Evolutionary conservation across 2,888 invertebrate genomes (phyloP), one percentile per base, ranked within the genome.

Genomic region (Gastracanthus pulcherrimus): DNA sequence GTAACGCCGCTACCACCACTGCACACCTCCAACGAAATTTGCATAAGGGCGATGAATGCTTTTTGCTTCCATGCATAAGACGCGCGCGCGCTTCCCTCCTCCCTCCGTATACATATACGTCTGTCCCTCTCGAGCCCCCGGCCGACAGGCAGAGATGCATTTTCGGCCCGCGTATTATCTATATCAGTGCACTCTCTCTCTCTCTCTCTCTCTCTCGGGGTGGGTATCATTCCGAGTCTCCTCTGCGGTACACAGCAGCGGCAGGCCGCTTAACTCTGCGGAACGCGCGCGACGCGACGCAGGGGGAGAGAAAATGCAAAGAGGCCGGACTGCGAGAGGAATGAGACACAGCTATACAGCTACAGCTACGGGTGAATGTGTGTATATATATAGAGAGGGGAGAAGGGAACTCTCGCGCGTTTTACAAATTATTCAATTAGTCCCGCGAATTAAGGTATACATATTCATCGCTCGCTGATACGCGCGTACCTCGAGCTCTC

Each of bases 351-450:
- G 19, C n/a, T n/a, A n/a, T n/a, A n/a, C 29, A 38, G 19, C 13
- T 5, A 29, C n/a, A 1, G 3, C 26, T 45, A 34, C 16, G 55
- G 13, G 45, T 38, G 48, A 58, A 34, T 31, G 48, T 41, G 38
- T 45, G 31, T 19, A 19, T 9, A 41, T 11, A 7, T 6, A 72
- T 67, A 41, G 64, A 78, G 75, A 80, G 71, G 51, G 76, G 77
- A 77, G 77, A 79, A 62, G 51, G 77, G 58, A 55, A 67, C 36
- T 45, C 62, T 38, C 83, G 34, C 86, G 87, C 90, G 91, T 89
- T 91, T 91, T 91, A 91, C 91, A 91, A 91, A 91, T 91, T 91
- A 91, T 91, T 91, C 91, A 91, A 91, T 91, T 91, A 91, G 91
- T 90, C 91, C 88, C 89, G 91, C 90, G 91, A 91, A 91, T 91